Conservation (phyloP, 2,797 vertebrate species). For the Octomys mimax region DNA sequence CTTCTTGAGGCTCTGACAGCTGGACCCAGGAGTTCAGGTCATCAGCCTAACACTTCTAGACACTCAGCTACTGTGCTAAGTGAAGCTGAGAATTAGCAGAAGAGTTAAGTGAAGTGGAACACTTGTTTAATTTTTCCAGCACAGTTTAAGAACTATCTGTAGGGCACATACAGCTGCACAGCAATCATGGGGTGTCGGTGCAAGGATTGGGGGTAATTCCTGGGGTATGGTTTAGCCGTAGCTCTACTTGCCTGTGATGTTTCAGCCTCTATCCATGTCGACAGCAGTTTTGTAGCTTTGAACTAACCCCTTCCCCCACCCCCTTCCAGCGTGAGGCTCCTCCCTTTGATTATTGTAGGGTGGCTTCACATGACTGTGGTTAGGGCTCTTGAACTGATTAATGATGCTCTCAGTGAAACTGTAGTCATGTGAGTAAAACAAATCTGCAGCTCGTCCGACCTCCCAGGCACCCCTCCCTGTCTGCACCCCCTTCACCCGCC, state of each 20-base stretch:
- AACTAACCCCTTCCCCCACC: neutral
- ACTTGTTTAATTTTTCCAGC: neutral
- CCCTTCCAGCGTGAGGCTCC: neutral
- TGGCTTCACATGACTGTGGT: slow-evolving; percentile 86
- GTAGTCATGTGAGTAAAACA: slow-evolving; percentile 39
- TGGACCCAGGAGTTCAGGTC: neutral
- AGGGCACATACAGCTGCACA: neutral
- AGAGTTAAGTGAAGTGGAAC: neutral
- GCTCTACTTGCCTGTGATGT: neutral
- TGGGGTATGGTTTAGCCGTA: neutral
- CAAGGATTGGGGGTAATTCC: neutral
- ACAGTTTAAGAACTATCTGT: neutral
- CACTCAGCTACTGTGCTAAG: neutral
- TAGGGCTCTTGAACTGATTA: slow-evolving; percentile 76
- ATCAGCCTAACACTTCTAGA: neutral
- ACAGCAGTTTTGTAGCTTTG: slow-evolving; percentile 54
- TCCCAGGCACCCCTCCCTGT: neutral
- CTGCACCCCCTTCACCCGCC: neutral
- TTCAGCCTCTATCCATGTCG: slow-evolving; percentile 14
- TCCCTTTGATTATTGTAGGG: slow-evolving; percentile 64
- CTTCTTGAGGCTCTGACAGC: neutral
- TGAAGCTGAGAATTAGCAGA: slow-evolving; percentile 21
- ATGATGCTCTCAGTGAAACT: slow-evolving; percentile 67
- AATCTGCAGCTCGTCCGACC: slow-evolving; percentile 67
- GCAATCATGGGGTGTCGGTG: neutral